Evolutionary conservation across 2,888 invertebrate genomes (phyloP).

Genomic region (Pediacus dermestoides): DNA sequence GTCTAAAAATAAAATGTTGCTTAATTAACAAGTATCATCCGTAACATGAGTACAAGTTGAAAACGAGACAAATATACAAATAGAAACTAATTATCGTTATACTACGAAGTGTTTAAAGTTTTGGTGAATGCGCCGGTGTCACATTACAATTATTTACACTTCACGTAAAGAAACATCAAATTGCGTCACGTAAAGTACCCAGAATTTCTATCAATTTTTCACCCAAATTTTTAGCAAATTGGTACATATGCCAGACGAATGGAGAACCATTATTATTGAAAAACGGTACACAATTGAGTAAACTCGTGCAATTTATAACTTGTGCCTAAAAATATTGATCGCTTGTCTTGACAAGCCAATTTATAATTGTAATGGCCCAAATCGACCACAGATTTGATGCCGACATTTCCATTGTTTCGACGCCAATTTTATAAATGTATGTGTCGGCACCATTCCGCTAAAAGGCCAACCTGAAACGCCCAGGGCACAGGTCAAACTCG

Average conservation of each 20-base stretch:
- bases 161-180: too few relatives aligned
- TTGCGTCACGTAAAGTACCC: too few relatives aligned
- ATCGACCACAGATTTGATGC: slow-evolving; percentile 24
- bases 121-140: too few relatives aligned
- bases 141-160: too few relatives aligned
- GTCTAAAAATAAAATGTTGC: too few relatives aligned
- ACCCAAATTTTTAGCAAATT: too few relatives aligned
- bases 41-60: too few relatives aligned
- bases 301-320: slow-evolving; percentile 22
- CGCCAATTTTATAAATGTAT: slow-evolving; percentile 28
- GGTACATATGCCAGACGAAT: slow-evolving; percentile 7
- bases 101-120: too few relatives aligned
- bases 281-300: slow-evolving; percentile 20
- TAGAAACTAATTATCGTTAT: too few relatives aligned
- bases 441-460: slow-evolving; percentile 22
- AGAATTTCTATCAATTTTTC: not conserved
- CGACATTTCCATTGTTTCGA: slow-evolving; percentile 27
- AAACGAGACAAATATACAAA: too few relatives aligned
- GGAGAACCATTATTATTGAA: slow-evolving; percentile 10
- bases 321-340: slow-evolving; percentile 21
- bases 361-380: slow-evolving; percentile 29
- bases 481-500: slow-evolving; percentile 17
- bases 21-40: too few relatives aligned
- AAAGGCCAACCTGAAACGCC: slow-evolving; percentile 13
- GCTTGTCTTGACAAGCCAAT: slow-evolving; percentile 23